Conservation (phyloP, 2,888 invertebrate species). For the Tetropium fuscum region DNA sequence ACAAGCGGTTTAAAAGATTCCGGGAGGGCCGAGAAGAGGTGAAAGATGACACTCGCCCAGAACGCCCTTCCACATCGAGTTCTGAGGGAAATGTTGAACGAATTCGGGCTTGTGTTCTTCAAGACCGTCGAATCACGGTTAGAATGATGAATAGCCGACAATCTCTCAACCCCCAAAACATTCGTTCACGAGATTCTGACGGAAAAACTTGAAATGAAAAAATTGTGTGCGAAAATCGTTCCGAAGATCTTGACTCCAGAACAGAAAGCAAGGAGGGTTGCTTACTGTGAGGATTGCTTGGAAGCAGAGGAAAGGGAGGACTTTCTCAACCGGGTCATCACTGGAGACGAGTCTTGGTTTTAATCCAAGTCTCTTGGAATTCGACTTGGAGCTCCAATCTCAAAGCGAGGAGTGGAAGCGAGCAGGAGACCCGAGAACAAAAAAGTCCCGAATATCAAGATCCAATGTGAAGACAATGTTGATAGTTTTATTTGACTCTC, state of each 20-base stretch:
- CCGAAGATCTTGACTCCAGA: not conserved
- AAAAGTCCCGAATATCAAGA: not conserved
- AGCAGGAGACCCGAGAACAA: not conserved
- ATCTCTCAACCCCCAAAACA: no score
- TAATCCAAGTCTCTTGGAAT: no score
- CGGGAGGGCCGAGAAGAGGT: not conserved
- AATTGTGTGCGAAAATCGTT: not conserved
- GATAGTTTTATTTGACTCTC: no score
- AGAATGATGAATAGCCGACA: no score
- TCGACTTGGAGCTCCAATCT: not conserved
- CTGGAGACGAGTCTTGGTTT: no score
- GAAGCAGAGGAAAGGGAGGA: no score
- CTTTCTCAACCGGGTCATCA: no score
- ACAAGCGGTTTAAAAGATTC: not conserved
- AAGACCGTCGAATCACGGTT: not conserved
- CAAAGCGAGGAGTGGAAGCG: not conserved
- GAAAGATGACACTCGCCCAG: not conserved
- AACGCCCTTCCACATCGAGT: not conserved
- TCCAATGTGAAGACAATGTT: no score
- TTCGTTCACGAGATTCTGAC: no score
- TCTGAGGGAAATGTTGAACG: not conserved
- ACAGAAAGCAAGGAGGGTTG: not conserved
- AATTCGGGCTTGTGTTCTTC: not conserved
- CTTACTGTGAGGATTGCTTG: not conserved
- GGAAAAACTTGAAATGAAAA: not conserved